phyloP scores from a whole-genome alignment of 2,797 vertebrate species.

The Bryconaethiops microstoma region DNA sequence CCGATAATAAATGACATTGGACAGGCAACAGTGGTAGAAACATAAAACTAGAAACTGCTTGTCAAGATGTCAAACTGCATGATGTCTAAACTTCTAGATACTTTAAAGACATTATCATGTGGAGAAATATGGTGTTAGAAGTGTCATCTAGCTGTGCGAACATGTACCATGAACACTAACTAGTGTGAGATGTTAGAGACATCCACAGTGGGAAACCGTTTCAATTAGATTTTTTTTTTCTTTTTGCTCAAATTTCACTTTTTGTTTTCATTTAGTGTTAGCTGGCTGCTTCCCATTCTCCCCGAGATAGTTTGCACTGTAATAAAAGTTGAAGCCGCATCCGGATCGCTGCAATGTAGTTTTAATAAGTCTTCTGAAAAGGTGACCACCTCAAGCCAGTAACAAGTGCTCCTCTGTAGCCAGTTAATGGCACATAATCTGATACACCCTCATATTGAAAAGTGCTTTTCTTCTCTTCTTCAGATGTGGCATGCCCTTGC shows the following conservation, averaged over 20 bases:
- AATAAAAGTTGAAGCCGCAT: background rate
- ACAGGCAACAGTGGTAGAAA: too few species aligned
- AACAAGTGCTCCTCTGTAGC: background rate
- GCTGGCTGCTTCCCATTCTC: background rate
- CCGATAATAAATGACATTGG: too few species aligned
- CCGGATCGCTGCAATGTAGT: background rate
- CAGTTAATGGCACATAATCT: background rate
- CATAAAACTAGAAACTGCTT: too few species aligned
- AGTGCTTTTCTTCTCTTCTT: slow-evolving; percentile 29
- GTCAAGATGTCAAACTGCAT: too few species aligned
- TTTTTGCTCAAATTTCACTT: background rate
- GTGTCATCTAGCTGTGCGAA: background rate
- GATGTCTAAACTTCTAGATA: too few species aligned
- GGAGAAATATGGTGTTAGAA: background rate
- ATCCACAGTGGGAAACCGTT: background rate
- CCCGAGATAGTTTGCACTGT: background rate
- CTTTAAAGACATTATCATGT: background rate
- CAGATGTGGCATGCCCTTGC: slow-evolving; percentile 42
- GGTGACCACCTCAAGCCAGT: background rate
- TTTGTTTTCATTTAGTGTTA: background rate
- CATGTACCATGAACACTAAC: background rate
- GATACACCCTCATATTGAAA: slow-evolving; percentile 8
- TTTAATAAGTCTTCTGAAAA: background rate
- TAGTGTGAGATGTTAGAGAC: background rate
- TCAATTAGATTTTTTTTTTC: background rate